Evolutionary conservation across 2,797 vertebrate genomes (phyloP).

Genomic region (Cheirogaleus major): DNA sequence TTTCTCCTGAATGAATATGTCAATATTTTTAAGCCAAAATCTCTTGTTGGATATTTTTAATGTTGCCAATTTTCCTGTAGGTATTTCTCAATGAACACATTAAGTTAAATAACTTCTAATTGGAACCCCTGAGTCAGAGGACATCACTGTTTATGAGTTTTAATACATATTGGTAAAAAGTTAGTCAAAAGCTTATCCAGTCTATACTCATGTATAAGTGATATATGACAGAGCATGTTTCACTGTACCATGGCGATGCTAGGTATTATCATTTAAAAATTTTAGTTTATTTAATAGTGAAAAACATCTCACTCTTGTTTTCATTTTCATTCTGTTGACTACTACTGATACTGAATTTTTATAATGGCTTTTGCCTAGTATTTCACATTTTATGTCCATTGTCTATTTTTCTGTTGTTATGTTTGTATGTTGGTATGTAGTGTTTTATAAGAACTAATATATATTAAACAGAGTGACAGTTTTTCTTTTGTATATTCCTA

Average conservation of each 20-base stretch:
- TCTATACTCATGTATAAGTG: background rate
- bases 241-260: background rate
- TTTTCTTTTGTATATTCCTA: background rate
- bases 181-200: background rate
- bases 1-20: background rate
- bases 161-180: background rate
- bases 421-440: background rate
- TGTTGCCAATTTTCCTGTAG: background rate
- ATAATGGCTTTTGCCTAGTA: background rate
- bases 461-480: background rate
- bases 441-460: slow-evolving; percentile 10
- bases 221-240: background rate
- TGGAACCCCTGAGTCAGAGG: background rate
- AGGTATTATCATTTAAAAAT: background rate
- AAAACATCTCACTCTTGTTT: background rate
- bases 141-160: background rate
- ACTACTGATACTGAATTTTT: background rate
- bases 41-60: background rate
- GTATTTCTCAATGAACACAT: background rate
- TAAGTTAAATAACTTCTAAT: background rate
- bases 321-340: background rate
- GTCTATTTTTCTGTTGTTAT: background rate
- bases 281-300: background rate
- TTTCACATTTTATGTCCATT: background rate
- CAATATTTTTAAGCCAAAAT: background rate